Conservation (phyloP, 2,113 vertebrate genomes). For the Alces alces region DNA sequence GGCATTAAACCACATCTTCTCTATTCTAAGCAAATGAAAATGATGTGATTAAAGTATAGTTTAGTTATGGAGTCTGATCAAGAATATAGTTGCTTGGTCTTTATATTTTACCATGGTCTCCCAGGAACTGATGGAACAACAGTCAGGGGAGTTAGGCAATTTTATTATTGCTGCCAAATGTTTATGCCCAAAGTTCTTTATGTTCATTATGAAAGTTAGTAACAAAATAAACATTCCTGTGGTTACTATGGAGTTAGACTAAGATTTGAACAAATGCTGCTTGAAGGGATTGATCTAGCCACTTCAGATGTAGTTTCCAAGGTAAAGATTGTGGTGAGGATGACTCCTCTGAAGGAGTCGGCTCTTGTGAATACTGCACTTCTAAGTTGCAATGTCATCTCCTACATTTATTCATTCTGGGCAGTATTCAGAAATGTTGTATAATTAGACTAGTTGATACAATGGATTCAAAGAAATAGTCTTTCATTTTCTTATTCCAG, state of each 20-base stretch:
- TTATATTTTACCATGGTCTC: not conserved
- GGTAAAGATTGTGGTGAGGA: conserved; percentile 57
- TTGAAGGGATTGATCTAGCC: conserved; percentile 4
- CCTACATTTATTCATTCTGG: conserved; percentile 19
- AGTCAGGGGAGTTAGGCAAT: conserved; percentile 31
- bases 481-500: not conserved
- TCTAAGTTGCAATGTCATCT: not conserved
- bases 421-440: not conserved
- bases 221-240: conserved; percentile 39
- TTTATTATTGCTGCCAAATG: conserved; percentile 49
- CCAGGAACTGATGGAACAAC: conserved; percentile 16
- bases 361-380: not conserved
- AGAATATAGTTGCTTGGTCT: conserved; percentile 11
- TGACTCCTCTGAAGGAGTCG: conserved; percentile 25
- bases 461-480: not conserved
- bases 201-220: conserved; percentile 44
- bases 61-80: not conserved
- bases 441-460: not conserved
- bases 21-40: conserved; percentile 1
- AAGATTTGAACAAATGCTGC: conserved; percentile 52
- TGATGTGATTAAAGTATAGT: not conserved
- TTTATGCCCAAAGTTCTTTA: conserved; percentile 47
- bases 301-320: conserved; percentile 49
- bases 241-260: conserved; percentile 55
- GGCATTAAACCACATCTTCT: not conserved